Evolutionary conservation across 2,888 invertebrate species (phyloP), one percentile per base, ranked within the genome.

Genomic region (Romanomermis culicivorax): DNA sequence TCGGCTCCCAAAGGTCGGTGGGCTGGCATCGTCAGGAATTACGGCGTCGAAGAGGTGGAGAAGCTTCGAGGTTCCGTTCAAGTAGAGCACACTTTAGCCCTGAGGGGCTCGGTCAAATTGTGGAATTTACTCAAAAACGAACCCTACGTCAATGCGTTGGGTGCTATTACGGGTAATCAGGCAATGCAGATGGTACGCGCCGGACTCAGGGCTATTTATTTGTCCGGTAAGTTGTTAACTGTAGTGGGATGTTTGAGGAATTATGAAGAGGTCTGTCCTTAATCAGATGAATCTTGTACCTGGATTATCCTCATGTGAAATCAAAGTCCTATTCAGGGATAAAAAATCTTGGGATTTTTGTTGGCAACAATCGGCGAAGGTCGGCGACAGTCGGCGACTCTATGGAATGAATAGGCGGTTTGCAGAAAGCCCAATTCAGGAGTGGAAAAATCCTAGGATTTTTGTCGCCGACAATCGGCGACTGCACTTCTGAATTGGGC

Each of bases 121-220:
- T 70, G 70, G 70, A 63, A 65, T 45, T 57, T 64, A 1, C 54
- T 70, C 14, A 63, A 68, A 54, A 65, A 65, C 27, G 64, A 65
- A 51, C 65, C 68, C 2, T 70, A 61, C 56, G 65, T 70, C n/a
- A 61, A 68, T 26, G 64, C 68, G 3, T 61, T 70, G 17, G 70
- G 70, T 29, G 68, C 70, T 11, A 62, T 68, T 36, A 69, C 70
- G 20, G 70, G 68, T 57, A 69, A 69, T 55, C 69, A 69, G 54
- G 69, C 69, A 14, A 68, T 69, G 53, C 70, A 70, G 56, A 67
- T 67, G 64, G 70, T 69, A 36, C 61, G 66, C 36, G 70, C 69
- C 36, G 70, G 70, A 7, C 61, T 70, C 7, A 63, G 68, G 52
- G 68, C 70, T 14, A 68, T 70, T 56, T 70, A 70, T 58, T 61